Evolutionary conservation across 2,888 invertebrate genomes (phyloP).

Genomic region (Trichopria drosophilae): DNA sequence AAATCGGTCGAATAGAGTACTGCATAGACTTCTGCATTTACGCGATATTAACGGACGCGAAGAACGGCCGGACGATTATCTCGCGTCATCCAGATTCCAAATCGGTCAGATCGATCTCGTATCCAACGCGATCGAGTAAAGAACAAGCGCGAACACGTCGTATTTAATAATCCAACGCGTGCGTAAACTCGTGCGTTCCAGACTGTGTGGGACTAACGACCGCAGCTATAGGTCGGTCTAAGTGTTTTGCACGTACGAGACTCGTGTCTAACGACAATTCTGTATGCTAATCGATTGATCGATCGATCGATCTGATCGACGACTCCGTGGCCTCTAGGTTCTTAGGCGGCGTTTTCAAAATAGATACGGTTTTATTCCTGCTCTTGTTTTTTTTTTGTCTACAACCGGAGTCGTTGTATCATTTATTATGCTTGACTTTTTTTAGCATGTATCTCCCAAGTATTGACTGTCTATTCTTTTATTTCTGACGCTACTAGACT

Average conservation of each 20-base stretch:
- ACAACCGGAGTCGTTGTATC: too few species aligned
- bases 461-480: too few species aligned
- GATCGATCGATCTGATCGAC: conserved; percentile 12
- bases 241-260: conserved; percentile 4
- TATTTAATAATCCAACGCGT: conserved; percentile 10
- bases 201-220: conserved; percentile 1
- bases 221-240: too few species aligned
- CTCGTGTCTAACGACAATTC: conserved; percentile 9
- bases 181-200: conserved; percentile 13
- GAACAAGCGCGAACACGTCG: conserved; percentile 4
- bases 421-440: too few species aligned
- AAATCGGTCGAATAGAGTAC: too few species aligned
- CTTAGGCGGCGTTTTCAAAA: conserved; percentile 2
- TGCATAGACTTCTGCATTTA: too few species aligned
- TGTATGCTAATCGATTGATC: conserved; percentile 26
- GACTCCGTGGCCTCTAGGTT: not conserved
- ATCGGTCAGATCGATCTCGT: conserved; percentile 14
- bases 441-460: too few species aligned
- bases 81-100: conserved; percentile 20
- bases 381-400: not conserved
- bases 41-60: too few species aligned
- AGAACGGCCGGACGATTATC: too few species aligned
- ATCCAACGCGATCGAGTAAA: conserved; percentile 7
- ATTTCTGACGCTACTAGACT: too few species aligned
- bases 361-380: not conserved